phyloP scores from a whole-genome alignment of 2,888 invertebrate genomes.

The Melieria picta region DNA sequence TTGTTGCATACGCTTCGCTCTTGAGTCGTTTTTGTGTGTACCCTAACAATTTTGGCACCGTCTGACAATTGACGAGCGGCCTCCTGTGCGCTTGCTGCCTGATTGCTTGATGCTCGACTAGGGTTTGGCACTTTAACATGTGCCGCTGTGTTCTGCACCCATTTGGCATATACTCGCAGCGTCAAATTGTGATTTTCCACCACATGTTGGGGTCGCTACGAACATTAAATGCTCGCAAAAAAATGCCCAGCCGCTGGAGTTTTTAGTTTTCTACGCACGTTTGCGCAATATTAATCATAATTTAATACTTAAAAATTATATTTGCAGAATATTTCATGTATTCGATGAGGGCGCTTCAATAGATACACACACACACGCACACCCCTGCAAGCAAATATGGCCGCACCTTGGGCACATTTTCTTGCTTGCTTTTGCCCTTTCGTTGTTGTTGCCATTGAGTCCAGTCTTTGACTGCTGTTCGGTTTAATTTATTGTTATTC shows the following conservation, averaged over 20 bases:
- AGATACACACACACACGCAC: conserved; percentile 14
- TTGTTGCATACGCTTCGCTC: too few relatives aligned
- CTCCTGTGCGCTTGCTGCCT: too few relatives aligned
- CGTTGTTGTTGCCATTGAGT: background rate
- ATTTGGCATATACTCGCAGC: too few relatives aligned
- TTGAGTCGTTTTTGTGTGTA: background rate
- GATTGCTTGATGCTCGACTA: too few relatives aligned
- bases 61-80: conserved; percentile 7
- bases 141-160: too few relatives aligned
- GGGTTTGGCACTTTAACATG: too few relatives aligned
- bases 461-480: too few relatives aligned
- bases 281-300: conserved; percentile 45
- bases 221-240: too few relatives aligned
- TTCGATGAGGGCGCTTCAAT: background rate
- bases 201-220: too few relatives aligned
- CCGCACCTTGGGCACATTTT: background rate
- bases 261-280: conserved; percentile 43
- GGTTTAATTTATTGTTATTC: too few relatives aligned
- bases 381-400: background rate
- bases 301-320: conserved; percentile 46
- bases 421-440: background rate
- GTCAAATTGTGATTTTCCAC: too few relatives aligned
- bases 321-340: conserved; percentile 22
- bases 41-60: conserved; percentile 19
- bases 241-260: background rate